phyloP scores from a whole-genome alignment of 2,888 invertebrate species.

The Labia minor region DNA sequence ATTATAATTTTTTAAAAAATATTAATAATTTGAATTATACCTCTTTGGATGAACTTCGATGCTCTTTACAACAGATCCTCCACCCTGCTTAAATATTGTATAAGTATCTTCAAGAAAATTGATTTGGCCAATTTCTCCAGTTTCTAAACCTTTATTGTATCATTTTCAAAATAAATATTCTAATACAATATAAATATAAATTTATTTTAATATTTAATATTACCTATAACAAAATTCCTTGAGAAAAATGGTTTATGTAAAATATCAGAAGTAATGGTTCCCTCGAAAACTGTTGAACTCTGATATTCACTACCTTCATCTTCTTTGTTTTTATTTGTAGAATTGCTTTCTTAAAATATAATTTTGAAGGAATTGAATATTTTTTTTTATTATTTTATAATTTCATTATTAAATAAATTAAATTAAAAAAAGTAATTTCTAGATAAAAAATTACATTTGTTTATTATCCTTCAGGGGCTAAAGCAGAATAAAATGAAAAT shows the following conservation, averaged over 20 bases:
- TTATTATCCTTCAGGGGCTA: no score
- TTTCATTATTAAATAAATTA: no score
- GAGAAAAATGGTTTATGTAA: background rate
- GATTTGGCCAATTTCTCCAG: conserved; percentile 39
- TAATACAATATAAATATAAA: background rate
- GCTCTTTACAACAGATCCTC: conserved; percentile 36
- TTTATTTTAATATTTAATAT: background rate
- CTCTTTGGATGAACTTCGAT: conserved; percentile 44
- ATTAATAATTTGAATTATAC: conserved; percentile 32
- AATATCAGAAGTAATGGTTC: background rate
- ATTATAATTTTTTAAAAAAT: conserved; percentile 18
- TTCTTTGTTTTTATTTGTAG: background rate
- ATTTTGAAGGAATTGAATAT: no score
- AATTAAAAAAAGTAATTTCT: no score
- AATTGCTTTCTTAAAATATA: no score
- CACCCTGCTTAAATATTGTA: conserved; percentile 37
- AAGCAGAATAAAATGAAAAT: no score
- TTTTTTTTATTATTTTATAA: no score
- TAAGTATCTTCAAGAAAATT: conserved; percentile 42
- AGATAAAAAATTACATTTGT: no score
- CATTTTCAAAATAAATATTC: background rate
- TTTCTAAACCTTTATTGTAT: conserved; percentile 27
- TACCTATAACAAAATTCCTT: background rate
- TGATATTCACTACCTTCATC: background rate
- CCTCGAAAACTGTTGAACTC: background rate